phyloP scores from a whole-genome alignment of 2,113 vertebrate species.

The Oreochromis aureus region DNA sequence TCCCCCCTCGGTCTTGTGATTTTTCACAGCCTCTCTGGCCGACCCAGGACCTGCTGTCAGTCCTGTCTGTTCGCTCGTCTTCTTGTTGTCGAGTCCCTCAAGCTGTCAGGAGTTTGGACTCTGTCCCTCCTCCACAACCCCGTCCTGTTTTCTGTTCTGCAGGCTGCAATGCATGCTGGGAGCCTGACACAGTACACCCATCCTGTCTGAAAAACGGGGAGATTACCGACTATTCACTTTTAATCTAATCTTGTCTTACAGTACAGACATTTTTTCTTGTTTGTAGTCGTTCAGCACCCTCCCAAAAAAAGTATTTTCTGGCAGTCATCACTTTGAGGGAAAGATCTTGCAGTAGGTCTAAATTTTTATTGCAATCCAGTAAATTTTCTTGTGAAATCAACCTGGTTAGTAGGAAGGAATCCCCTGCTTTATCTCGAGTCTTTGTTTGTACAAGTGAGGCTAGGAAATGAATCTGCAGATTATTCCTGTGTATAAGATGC shows the following conservation, averaged over 20 bases:
- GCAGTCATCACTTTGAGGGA: background rate
- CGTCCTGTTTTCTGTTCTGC: slow-evolving; percentile 33
- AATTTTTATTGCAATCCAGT: background rate
- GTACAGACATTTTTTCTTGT: background rate
- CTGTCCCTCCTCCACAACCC: slow-evolving; percentile 22
- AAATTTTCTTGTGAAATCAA: background rate
- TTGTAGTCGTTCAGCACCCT: background rate
- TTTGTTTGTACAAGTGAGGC: background rate
- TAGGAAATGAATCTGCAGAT: background rate
- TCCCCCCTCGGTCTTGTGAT: background rate
- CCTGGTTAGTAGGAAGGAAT: background rate
- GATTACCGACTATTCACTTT: background rate
- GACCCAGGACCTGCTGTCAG: slow-evolving; percentile 30
- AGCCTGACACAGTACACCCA: background rate
- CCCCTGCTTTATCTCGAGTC: background rate
- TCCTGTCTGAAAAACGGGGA: background rate
- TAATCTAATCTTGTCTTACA: background rate
- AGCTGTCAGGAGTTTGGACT: background rate
- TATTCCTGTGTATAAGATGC: background rate
- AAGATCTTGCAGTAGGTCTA: background rate
- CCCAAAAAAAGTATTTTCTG: background rate
- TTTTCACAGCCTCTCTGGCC: slow-evolving; percentile 2
- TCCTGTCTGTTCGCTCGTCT: slow-evolving; percentile 39
- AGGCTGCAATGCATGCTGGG: slow-evolving; percentile 47
- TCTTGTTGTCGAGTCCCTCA: slow-evolving; percentile 28